Evolutionary conservation across 2,113 vertebrate genomes (phyloP), one percentile per base, ranked within the genome.

Genomic region (Brienomyrus longianalis): DNA sequence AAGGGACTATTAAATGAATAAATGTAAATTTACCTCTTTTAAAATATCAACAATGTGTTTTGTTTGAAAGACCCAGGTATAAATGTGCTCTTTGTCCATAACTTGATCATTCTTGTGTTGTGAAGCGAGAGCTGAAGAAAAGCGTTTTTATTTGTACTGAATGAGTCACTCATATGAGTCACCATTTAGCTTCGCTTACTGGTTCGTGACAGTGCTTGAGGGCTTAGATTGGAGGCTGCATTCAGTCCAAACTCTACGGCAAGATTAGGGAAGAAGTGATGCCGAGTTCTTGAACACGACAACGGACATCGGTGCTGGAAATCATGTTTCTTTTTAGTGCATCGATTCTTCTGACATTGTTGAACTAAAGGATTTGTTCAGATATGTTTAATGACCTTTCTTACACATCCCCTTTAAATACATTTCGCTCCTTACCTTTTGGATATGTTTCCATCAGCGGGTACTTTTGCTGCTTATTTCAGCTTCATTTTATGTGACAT

Each of bases 131-230:
- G 17, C 3, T n/a, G n/a, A 23, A 51, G 66, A 74, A 84, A 84
- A 84, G 43, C 19, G 43, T 43, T 48, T 47, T 47, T 84, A 84
- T 86, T 86, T 50, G 45, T 27, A 21, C 21, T 10, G 47, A 11
- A 86, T 86, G 83, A 86, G 83, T 86, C 83, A 86, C 83, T 51
- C 3, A 15, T n/a, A 47, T 86, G 83, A 86, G 83, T 86, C 83
- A 86, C n/a, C 23, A 48, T 27, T 86, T 27, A 27, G 83, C 23
- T 27, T 27, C 47, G n/a, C 10, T 9, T 48, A 27, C 2, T 27
- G 39, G 39, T 39, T 39, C 39, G 39, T 39, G 83, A 48, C 19
- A 3, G 23, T 48, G n/a, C 47, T 50, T 11, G 23, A n/a, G 83
- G 83, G n/a, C 48, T 86, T 51, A 27, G 0, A 31, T 5, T 23